Percentiles rank a stretch among this genome's conserved stretches.
phyloP scores from a whole-genome alignment of 2,888 invertebrate species.

The Andrena dorsata region DNA sequence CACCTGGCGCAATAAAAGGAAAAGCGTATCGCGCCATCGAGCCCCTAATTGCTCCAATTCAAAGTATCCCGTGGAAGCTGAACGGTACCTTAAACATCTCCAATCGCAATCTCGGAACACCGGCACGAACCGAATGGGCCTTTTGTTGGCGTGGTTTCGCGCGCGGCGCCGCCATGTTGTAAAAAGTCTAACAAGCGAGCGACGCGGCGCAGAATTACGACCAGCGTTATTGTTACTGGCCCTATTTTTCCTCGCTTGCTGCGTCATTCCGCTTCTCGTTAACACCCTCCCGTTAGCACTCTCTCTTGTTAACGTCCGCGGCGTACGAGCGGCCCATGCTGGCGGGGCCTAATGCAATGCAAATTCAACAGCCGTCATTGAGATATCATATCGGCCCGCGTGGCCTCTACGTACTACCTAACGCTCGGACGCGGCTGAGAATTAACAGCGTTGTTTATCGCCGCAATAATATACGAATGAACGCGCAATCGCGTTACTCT shows the following conservation, averaged over 20 bases:
- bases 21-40: not conserved
- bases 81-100: conserved; percentile 5
- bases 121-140: not conserved
- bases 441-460: conserved; percentile 64
- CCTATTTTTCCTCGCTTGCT: conserved; percentile 42
- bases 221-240: conserved; percentile 51
- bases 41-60: conserved; percentile 29
- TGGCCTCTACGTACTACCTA: conserved; percentile 13
- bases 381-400: conserved; percentile 59
- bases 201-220: conserved; percentile 41
- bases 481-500: conserved; percentile 50
- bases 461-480: conserved; percentile 52
- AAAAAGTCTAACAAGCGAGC: conserved; percentile 53
- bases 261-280: conserved; percentile 53
- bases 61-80: not conserved
- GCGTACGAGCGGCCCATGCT: conserved; percentile 5
- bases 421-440: conserved; percentile 38
- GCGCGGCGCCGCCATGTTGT: not conserved
- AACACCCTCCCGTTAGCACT: conserved; percentile 48
- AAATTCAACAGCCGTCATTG: conserved; percentile 64
- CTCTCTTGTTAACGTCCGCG: conserved; percentile 46
- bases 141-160: conserved; percentile 32
- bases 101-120: conserved; percentile 34
- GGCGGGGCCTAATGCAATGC: conserved; percentile 55
- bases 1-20: not conserved